Percentiles rank a stretch among this genome's conserved stretches.
Conservation (phyloP, 2,113 vertebrate species). For the Phrynocephalus versicolor region DNA sequence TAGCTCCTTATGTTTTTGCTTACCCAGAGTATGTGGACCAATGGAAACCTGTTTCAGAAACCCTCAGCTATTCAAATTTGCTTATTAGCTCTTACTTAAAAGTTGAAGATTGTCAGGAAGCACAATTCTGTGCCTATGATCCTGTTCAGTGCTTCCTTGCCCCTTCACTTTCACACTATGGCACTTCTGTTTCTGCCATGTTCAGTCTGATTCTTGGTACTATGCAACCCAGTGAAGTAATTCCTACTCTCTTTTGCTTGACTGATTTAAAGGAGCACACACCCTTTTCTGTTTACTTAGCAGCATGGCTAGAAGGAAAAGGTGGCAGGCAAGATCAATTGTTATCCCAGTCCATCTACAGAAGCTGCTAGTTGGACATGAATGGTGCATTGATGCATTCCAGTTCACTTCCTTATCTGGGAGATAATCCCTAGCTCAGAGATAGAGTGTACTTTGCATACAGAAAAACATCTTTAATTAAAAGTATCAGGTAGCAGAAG, state of each 20-base stretch:
- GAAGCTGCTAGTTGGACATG: not conserved
- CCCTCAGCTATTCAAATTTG: no score
- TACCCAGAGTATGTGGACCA: not conserved
- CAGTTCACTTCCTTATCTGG: not conserved
- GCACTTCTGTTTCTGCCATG: conserved; percentile 4
- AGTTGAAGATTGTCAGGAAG: not conserved
- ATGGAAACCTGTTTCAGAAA: not conserved
- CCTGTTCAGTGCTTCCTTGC: not conserved
- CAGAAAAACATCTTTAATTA: not conserved
- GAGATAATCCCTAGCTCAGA: not conserved
- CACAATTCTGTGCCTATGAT: not conserved
- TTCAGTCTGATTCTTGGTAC: not conserved
- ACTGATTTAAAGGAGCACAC: not conserved
- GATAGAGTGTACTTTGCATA: not conserved
- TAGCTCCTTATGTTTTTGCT: no score
- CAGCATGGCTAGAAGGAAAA: not conserved
- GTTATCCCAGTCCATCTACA: not conserved
- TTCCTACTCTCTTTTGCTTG: not conserved
- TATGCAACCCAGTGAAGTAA: not conserved
- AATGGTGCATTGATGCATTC: conserved; percentile 3
- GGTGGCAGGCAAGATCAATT: not conserved
- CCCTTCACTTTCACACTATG: not conserved
- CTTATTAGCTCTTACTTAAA: no score
- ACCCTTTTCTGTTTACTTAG: not conserved
- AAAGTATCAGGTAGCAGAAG: not conserved